Evolutionary conservation across 2,797 vertebrate genomes (phyloP).

Genomic region (Triplophysa yarkandensis): DNA sequence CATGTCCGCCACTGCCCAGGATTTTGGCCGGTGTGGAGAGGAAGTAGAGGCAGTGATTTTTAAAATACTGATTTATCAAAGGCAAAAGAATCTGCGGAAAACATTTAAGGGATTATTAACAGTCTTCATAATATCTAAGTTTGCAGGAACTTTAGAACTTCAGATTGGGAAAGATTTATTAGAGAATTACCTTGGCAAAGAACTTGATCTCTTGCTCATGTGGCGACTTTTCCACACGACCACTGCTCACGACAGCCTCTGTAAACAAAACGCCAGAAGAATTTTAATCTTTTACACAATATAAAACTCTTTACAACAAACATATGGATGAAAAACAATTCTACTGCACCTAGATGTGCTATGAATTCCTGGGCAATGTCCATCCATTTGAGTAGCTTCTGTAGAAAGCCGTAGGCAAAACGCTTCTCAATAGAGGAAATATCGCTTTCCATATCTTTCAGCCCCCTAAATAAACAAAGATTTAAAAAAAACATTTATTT

Average conservation of each 20-base stretch:
- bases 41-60: conserved; percentile 96
- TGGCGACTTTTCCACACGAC: conserved; percentile 92
- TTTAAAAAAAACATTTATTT: neutral
- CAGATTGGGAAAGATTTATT: neutral
- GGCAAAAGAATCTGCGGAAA: conserved; percentile 85
- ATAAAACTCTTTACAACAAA: neutral
- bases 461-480: conserved; percentile 75
- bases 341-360: conserved; percentile 90
- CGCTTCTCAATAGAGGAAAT: conserved; percentile 95
- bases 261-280: conserved; percentile 32
- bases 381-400: conserved; percentile 93
- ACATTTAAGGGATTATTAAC: neutral
- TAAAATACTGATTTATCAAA: conserved; percentile 93
- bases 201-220: conserved; percentile 97
- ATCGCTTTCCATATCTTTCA: conserved; percentile 95
- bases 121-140: neutral
- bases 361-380: conserved; percentile 95
- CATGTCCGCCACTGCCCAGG: conserved; percentile 89
- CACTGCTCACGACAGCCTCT: conserved; percentile 96
- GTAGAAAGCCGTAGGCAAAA: conserved; percentile 92
- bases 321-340: neutral
- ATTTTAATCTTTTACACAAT: neutral
- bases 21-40: conserved; percentile 91
- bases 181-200: conserved; percentile 86
- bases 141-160: neutral